Evolutionary conservation across 2,113 vertebrate species (phyloP).

Genomic region (Boulengeromyrus knoepffleri): DNA sequence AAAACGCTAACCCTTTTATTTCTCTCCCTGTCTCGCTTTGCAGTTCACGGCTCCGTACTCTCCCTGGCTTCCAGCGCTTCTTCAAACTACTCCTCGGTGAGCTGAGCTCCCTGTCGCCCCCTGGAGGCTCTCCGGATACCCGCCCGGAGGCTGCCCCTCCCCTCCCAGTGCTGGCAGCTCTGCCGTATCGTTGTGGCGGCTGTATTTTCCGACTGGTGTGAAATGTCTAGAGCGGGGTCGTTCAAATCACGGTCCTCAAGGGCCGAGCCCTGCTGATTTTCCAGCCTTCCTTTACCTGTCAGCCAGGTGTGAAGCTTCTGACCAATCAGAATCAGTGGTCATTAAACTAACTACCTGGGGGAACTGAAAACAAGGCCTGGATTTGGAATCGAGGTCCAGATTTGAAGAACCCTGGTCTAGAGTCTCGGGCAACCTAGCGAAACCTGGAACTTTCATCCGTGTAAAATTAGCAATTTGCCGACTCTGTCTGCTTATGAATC

Average conservation of each 20-base stretch:
- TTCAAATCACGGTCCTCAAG: no score
- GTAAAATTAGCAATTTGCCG: not conserved
- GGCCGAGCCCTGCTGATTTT: no score
- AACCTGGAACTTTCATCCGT: not conserved
- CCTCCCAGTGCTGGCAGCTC: not conserved
- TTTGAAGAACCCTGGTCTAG: not conserved
- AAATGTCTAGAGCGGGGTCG: not conserved
- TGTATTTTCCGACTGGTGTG: not conserved
- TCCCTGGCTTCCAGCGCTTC: constrained; percentile 95
- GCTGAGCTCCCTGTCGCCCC: constrained; percentile 29
- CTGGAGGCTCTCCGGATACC: not conserved
- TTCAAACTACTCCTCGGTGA: constrained; percentile 92
- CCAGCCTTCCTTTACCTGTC: no score
- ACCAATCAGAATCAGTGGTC: no score
- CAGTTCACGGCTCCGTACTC: constrained; percentile 92
- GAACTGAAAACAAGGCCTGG: no score
- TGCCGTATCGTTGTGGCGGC: no score
- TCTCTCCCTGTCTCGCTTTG: constrained; percentile 35
- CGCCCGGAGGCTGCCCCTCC: not conserved
- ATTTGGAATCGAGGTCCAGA: no score
- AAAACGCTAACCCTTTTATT: not conserved
- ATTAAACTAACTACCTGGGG: no score
- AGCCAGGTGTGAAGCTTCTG: no score
- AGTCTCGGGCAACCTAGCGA: not conserved
- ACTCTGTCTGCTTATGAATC: not conserved